phyloP scores from a whole-genome alignment of 1,140 invertebrate genomes.

The Drosophila burlai region DNA sequence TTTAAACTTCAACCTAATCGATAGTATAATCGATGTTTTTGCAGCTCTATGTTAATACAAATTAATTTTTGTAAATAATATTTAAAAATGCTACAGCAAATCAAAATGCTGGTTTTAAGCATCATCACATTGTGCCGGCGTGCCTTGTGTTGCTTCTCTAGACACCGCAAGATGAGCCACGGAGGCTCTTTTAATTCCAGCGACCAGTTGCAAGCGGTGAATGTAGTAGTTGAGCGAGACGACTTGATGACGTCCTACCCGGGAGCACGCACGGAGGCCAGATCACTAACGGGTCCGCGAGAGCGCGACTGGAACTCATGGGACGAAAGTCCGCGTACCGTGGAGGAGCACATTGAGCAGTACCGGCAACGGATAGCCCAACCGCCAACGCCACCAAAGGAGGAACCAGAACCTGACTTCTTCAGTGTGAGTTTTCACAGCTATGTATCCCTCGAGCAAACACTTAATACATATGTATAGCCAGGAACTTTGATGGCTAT shows the following conservation, averaged over 20 bases:
- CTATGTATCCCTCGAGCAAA: neutral
- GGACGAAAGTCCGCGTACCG: constrained; percentile 82
- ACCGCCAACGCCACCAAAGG: constrained; percentile 74
- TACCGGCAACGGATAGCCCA: constrained; percentile 80
- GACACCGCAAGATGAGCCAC: constrained; percentile 73
- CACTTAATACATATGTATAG: too few relatives aligned
- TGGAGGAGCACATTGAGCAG: constrained; percentile 84
- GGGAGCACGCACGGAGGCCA: neutral
- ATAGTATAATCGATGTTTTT: neutral
- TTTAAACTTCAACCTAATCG: neutral
- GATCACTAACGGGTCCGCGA: neutral
- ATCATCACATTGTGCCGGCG: constrained; percentile 75
- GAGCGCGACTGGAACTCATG: constrained; percentile 85
- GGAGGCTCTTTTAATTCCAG: constrained; percentile 19
- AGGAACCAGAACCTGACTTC: constrained; percentile 79
- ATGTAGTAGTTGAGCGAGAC: constrained; percentile 54
- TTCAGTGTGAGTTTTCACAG: constrained; percentile 69
- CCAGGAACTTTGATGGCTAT: too few relatives aligned
- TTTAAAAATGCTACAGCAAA: constrained; percentile 69
- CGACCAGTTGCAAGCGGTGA: constrained; percentile 67
- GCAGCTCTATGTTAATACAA: neutral
- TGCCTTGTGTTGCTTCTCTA: constrained; percentile 81
- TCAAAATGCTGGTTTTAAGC: constrained; percentile 76
- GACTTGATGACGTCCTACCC: constrained; percentile 42
- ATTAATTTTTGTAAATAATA: constrained; percentile 27